Percentiles rank a stretch among this genome's conserved stretches.
These are phyloP conservation scores for Coelinius sp. DNA, from an alignment of 2,888 invertebrate species.

Conservation along the genomic window DNA sequence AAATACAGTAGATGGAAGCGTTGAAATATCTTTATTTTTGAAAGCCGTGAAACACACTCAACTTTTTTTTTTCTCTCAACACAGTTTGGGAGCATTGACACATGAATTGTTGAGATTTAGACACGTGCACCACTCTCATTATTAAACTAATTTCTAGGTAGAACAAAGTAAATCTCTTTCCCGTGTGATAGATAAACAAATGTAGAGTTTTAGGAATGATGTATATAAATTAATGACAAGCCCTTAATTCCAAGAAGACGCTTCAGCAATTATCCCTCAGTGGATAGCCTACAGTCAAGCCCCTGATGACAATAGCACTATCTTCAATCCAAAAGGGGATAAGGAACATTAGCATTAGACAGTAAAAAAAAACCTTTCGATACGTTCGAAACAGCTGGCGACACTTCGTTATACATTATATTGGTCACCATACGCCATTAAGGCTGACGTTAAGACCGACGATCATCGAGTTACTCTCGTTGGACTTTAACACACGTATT, in stretches of 20 bases:
- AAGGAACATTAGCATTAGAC: constrained; percentile 5
- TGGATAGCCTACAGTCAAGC: too few species aligned
- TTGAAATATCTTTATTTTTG: constrained; percentile 26
- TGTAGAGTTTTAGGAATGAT: too few species aligned
- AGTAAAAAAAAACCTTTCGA: constrained; percentile 48
- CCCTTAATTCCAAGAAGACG: neutral
- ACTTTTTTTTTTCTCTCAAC: constrained; percentile 1
- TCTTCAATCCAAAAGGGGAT: constrained; percentile 19
- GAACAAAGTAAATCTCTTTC: too few species aligned
- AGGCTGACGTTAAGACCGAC: constrained; percentile 54
- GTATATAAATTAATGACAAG: neutral
- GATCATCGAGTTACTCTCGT: constrained; percentile 50
- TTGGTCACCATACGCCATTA: constrained; percentile 59
- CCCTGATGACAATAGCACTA: neutral
- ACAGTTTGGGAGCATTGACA: constrained; percentile 19
- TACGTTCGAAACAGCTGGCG: constrained; percentile 55
- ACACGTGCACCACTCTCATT: neutral
- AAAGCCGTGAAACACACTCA: neutral
- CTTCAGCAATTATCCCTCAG: neutral
- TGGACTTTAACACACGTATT: constrained; percentile 50
- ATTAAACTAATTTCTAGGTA: too few species aligned
- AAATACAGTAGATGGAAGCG: constrained; percentile 7
- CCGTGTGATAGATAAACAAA: too few species aligned
- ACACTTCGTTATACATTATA: constrained; percentile 59
- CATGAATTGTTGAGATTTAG: neutral